Base-by-base conservation (phyloP, 1,140 invertebrate genomes). In the Macrosteles quadrilineatus region DNA sequence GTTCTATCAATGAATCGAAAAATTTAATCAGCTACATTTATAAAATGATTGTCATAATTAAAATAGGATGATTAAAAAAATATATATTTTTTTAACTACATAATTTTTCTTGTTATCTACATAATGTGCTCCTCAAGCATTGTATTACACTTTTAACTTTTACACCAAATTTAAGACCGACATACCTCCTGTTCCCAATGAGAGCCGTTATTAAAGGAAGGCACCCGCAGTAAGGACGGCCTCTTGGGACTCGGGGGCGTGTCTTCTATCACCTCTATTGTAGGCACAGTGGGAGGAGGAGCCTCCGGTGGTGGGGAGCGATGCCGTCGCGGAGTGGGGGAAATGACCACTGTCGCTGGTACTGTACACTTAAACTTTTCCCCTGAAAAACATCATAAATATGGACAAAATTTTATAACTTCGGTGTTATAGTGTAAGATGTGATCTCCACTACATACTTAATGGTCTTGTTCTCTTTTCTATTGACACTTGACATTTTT, bases 221-320 rank as follows among this genome's bases (percentile, higher is more conserved):
- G 84, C 4, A 85, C 83, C 71, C 83, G 78, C 72, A 85, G 78
- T 69, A 85, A 78, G 75, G 82, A 64, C 82, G 78, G 75, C 71
- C 76, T 59, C 73, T 64, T 67, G 40, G 62, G 47, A 32, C 71
- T 73, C 23, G 73, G 67, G 30, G 73, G 72, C 45, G 70, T 69
- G 6, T 74, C 73, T 23, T 69, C 68, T 14, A 59, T 27, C 6
- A 25, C 55, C 27, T 59, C 55, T 59, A 59, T 59, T 2, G 25
- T 59, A 25, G 55, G 55, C 4, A 59, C 25, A n/a, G 2, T 9
- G 6, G 32, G 32, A 6, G 32, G 32, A 1, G 47, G 14, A 12
- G 21, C 19, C 12, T 68, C 66, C 31, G 25, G 27, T 1, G 45
- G 29, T 2, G 53, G 21, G 29, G 53, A 29, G 14, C 21, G 23